phyloP scores from a whole-genome alignment of 1,140 invertebrate genomes.

The Linepithema humile region DNA sequence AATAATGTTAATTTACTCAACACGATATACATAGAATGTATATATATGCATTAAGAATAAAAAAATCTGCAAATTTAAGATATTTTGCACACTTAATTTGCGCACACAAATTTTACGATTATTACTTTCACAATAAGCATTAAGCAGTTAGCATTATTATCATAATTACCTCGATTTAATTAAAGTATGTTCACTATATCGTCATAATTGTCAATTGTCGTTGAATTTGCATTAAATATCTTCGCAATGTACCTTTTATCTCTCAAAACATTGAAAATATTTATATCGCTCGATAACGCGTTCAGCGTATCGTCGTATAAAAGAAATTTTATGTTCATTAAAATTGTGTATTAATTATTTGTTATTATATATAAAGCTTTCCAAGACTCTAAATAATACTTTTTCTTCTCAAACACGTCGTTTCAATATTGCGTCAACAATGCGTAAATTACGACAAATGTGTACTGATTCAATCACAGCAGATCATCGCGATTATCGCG shows the following conservation, averaged over 20 bases:
- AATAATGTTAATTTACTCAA: neutral
- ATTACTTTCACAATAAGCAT: neutral
- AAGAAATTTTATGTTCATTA: neutral
- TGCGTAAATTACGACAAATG: neutral
- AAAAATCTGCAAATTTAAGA: neutral
- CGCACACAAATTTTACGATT: neutral
- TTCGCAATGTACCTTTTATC: no score
- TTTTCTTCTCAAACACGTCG: no score
- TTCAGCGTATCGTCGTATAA: no score
- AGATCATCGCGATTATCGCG: conserved; percentile 32
- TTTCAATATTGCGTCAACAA: neutral
- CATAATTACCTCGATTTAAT: neutral
- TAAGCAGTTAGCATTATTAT: no score
- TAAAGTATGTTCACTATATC: no score
- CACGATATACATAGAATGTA: neutral
- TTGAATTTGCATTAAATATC: no score
- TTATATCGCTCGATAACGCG: no score
- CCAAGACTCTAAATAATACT: neutral
- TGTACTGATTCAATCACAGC: no score
- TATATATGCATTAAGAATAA: neutral
- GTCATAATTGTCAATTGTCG: no score
- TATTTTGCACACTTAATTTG: neutral
- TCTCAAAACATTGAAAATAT: no score
- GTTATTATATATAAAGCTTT: neutral
- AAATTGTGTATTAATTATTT: neutral